Evolutionary conservation across 30 jellyfish, hydroid and myxozoan species (phyloP), one percentile per base, ranked within the genome.

Genomic region (Aurelia sp.): DNA sequence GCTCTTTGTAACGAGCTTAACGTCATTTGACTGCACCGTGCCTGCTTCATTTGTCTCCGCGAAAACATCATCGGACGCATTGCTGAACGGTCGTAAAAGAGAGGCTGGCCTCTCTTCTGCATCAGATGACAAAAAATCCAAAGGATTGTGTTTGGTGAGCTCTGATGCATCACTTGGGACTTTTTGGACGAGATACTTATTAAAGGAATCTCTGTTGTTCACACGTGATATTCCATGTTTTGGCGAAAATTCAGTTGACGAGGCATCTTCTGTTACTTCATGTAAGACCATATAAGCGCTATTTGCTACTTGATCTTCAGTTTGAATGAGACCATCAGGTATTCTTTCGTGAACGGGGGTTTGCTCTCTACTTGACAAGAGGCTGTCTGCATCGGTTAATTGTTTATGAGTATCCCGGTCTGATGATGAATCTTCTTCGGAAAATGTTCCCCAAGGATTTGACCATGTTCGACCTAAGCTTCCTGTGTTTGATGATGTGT

Each of bases 361-460:
- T 20, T 57, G 86, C 16, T 82, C 92, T 50, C 27, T 58, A 48
- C 41, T 60, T 68, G 85, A 71, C 8, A 63, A 63, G 48, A 82
- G 60, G 50, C 80, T 57, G 30, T 71, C 80, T 33, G 85, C 8
- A 55, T 82, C 92, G n/a, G 80, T 4, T 15, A 50, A 24, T 27
- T 30, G 63, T 18, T 63, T 71, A 27, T n/a, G 21, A 12, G 85
- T 33, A 41, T 82, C 92, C 74, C 73, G 74, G 55, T 70, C 92
- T 44, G 55, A 44, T 12, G 86, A 47, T 55, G 85, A 82, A 19
- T 82, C 92, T 69, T 63, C 86, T 31, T 82, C 92, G 4, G 92
- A 82, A 62, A 82, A 82, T 44, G 92, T 82, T 22, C 92, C 92
- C 92, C 92, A 82, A 15, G 92, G 92, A 59, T 63, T 82, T 40